Evolutionary conservation across 2,888 invertebrate species (phyloP).

Genomic region (Agelastica alni): DNA sequence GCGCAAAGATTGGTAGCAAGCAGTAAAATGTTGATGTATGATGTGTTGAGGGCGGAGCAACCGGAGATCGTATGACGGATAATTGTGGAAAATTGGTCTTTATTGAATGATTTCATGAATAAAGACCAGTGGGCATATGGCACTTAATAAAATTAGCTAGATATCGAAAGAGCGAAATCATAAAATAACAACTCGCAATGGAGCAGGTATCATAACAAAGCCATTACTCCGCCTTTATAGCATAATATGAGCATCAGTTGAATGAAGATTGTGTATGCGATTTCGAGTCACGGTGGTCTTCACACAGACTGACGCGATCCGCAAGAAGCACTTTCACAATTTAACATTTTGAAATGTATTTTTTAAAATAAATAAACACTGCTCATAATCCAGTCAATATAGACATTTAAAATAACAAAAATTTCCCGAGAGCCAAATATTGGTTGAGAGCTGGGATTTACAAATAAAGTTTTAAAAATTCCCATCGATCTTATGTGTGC

Average conservation of each 20-base stretch:
- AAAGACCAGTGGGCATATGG: slow-evolving; percentile 35
- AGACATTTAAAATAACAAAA: too few species aligned
- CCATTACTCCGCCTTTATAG: slow-evolving; percentile 54
- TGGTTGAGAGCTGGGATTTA: too few species aligned
- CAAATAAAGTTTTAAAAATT: too few species aligned
- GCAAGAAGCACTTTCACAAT: slow-evolving; percentile 7
- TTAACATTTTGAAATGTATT: too few species aligned
- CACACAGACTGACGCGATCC: slow-evolving; percentile 22
- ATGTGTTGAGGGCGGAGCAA: slow-evolving; percentile 29
- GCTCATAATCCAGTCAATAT: too few species aligned
- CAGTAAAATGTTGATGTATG: slow-evolving; percentile 25
- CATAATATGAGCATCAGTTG: slow-evolving; percentile 49
- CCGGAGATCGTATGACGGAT: slow-evolving; percentile 26
- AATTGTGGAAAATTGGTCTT: slow-evolving; percentile 33
- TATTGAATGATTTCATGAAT: slow-evolving; percentile 33
- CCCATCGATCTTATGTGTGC: too few species aligned
- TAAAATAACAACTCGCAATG: slow-evolving; percentile 47
- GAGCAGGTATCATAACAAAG: slow-evolving; percentile 52
- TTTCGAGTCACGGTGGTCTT: slow-evolving; percentile 42
- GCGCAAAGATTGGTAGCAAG: slow-evolving; percentile 6
- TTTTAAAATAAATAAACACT: too few species aligned
- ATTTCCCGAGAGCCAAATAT: too few species aligned
- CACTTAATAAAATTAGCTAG: slow-evolving; percentile 40
- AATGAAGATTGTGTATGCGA: slow-evolving; percentile 48
- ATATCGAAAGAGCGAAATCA: slow-evolving; percentile 45